Conservation (phyloP, 2,797 vertebrate genomes). For the Onychomys torridus region DNA sequence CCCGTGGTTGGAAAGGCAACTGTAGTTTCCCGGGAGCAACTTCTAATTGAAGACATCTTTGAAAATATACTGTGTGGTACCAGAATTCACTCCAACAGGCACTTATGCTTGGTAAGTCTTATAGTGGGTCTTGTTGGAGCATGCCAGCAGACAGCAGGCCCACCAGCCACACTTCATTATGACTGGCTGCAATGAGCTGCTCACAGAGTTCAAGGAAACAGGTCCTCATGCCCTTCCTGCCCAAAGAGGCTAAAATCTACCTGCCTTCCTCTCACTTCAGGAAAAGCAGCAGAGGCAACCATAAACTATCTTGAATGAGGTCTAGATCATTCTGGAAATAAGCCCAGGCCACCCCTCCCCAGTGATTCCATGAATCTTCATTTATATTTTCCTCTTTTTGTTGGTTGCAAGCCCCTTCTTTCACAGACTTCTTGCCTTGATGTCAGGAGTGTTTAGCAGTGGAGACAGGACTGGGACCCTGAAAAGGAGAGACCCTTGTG, state of each 20-base stretch:
- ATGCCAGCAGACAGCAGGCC: slow-evolving; percentile 45
- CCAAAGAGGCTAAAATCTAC: background rate
- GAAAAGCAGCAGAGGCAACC: background rate
- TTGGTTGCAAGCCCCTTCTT: background rate
- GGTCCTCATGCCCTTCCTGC: background rate
- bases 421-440: background rate
- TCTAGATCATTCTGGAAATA: background rate
- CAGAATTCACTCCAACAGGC: slow-evolving; percentile 49
- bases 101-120: slow-evolving; percentile 30
- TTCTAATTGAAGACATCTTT: slow-evolving; percentile 70
- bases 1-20: slow-evolving; percentile 18
- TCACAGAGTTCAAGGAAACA: background rate
- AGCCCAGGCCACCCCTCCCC: background rate
- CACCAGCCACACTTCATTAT: slow-evolving; percentile 29
- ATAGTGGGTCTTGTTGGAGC: slow-evolving; percentile 62
- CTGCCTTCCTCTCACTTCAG: background rate
- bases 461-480: background rate
- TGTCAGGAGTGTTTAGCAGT: background rate
- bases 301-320: background rate
- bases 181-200: background rate
- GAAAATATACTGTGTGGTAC: slow-evolving; percentile 52
- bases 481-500: background rate
- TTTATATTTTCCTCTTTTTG: background rate
- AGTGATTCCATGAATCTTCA: background rate
- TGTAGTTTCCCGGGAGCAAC: background rate